Base-by-base conservation (phyloP, 2,888 invertebrate species). In the Cataglyphis albicans region DNA sequence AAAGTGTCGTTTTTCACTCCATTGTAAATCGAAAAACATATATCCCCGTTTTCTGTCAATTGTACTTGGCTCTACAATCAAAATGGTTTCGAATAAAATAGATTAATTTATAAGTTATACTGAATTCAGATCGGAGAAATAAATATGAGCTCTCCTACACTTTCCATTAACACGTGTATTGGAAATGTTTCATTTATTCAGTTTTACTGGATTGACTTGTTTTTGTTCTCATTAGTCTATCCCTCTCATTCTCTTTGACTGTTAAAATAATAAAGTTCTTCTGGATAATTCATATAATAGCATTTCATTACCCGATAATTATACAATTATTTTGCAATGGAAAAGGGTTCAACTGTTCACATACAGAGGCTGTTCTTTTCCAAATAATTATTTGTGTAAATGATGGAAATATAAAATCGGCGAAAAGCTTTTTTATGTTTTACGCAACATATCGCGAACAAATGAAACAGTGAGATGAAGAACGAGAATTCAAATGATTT, bases 61-160 rank as follows among this genome's bases (percentile, higher is more conserved):
- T 73, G 61, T n/a, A 32, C 29, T 73, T 63, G n/a, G 73, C 59
- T 73, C 25, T 4, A 32, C 44, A 25, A 7, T 32, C 15, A n/a
- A 74, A 74, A 63, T 44, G 32, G 44, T 44, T 64, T 44, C 32
- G 35, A 48, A 48, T 21, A 64, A 64, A 64, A 75, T 32, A 44
- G 15, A 75, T 75, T 75, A 48, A 73, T 73, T 59, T 41, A 73
- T 61, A 75, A 75, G 61, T 64, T 64, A 75, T 57, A 72, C 7
- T 25, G 21, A 41, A 3, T 29, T n/a, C 41, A n/a, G 41, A 18
- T 3, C 35, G 6, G 15, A 57, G 21, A 57, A 21, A 61, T 61
- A 61, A 61, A 61, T 61, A 18, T 61, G 18, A 61, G 61, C 18
- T 59, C 29, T 59, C 15, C 29, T 59, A 15, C 7, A 44, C 3